Evolutionary conservation across 2,113 vertebrate species (phyloP), one percentile per base, ranked within the genome.

Genomic region (Callopanchax toddi): DNA sequence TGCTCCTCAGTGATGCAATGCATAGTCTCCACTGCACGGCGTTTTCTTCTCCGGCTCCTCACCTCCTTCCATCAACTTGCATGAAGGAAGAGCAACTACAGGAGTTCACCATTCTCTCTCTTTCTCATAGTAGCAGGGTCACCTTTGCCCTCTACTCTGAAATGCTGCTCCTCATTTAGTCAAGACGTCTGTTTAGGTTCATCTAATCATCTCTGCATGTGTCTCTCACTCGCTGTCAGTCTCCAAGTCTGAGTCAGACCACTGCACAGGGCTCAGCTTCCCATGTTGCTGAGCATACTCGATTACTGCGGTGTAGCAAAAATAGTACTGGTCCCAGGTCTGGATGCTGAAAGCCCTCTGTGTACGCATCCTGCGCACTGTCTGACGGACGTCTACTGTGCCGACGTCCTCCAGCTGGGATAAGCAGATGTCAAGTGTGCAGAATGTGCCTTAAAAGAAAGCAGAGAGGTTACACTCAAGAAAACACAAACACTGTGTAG

Each of bases 261-360:
- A 94, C 85, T 94, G 90, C 48, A 93, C 88, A 9, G 93, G 92
- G 52, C 83, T 86, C 60, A 94, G 79, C 53, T 89, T 90, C n/a
- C 90, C 87, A 18, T 83, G 88, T 29, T 90, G 90, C 78, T 93
- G 92, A 48, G 90, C 88, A 45, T 92, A 92, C 84, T 93, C 92
- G 1, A 93, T 89, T 37, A 93, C 84, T 21, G 92, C 90, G 2
- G 87, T 92, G 84, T 92, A 93, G 80, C 92, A 93, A 77, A 93
- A 93, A 69, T 92, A 92, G 76, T 92, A 93, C 89, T 93, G 92
- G 72, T 93, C 92, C 92, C 92, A 93, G 36, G 92, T 93, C 89
- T 93, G 92, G 76, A 93, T 93, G 84, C 92, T 93, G 82, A 92
- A 93, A 74, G 92, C 92, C 12, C 92, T 88, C 72, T 93, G 92